A percentile compares a stretch with the other conserved stretches of the same genome.
Conservation (phyloP, 2,797 vertebrate species). For the Caiman crocodilus region DNA sequence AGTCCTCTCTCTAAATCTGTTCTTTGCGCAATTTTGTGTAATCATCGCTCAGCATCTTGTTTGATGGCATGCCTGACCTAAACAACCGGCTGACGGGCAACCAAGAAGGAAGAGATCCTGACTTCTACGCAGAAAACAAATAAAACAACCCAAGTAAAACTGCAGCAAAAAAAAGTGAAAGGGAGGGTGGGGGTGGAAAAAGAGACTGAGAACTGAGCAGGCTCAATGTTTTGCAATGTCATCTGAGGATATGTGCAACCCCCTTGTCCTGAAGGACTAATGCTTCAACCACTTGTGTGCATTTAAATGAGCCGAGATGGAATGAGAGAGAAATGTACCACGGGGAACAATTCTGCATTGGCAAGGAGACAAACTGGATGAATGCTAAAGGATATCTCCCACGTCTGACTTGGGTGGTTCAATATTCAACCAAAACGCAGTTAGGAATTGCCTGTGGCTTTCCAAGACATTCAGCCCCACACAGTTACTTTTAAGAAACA, state of each 20-base stretch:
- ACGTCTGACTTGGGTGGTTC: not conserved
- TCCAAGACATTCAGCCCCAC: not conserved
- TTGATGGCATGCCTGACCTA: not conserved
- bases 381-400: not conserved
- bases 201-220: not conserved
- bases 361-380: not conserved
- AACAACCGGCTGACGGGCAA: not conserved
- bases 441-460: fast-evolving
- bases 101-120: not conserved
- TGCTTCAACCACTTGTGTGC: fast-evolving
- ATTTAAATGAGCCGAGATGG: not conserved
- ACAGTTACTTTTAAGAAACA: fast-evolving
- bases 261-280: not conserved
- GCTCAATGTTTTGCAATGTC: not conserved
- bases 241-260: fast-evolving
- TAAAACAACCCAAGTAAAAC: not conserved
- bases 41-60: not conserved
- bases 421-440: not conserved
- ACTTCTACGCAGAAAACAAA: fast-evolving
- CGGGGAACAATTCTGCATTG: not conserved
- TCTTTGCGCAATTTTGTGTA: not conserved
- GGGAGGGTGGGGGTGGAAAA: no score
- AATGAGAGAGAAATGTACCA: fast-evolving
- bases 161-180: not conserved
- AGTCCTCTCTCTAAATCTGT: not conserved